phyloP scores from a whole-genome alignment of 1,140 invertebrate genomes.

The Cecropterus lyciades region DNA sequence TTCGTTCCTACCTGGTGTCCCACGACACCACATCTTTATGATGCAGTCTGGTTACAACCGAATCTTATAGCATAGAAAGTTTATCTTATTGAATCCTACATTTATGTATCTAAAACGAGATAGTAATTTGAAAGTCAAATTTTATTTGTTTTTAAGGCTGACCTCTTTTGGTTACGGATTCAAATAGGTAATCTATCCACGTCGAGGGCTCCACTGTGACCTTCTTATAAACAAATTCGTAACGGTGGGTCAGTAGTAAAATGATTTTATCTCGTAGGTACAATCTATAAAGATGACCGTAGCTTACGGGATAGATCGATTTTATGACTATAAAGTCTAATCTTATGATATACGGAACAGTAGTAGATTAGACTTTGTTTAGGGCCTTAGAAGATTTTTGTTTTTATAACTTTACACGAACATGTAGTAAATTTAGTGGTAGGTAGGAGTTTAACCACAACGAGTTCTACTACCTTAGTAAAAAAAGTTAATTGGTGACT shows the following conservation, averaged over 20 bases:
- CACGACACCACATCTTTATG: no score
- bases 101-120: no score
- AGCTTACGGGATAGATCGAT: slow-evolving; percentile 24
- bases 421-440: no score
- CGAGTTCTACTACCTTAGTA: no score
- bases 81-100: background rate
- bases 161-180: slow-evolving; percentile 10
- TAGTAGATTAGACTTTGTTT: background rate
- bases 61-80: background rate
- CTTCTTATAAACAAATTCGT: slow-evolving; percentile 22
- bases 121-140: background rate
- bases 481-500: no score
- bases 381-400: no score
- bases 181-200: slow-evolving; percentile 18
- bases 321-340: slow-evolving; percentile 24
- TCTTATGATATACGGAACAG: slow-evolving; percentile 5
- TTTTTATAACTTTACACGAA: no score
- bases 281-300: slow-evolving; percentile 27
- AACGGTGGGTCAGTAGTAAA: slow-evolving; percentile 21
- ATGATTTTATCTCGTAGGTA: slow-evolving; percentile 26
- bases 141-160: slow-evolving; percentile 11
- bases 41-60: no score
- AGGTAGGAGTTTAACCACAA: no score
- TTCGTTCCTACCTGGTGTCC: no score
- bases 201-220: slow-evolving; percentile 3